Evolutionary conservation across 1,140 invertebrate genomes (phyloP).

Genomic region (Cherax quadricarinatus): DNA sequence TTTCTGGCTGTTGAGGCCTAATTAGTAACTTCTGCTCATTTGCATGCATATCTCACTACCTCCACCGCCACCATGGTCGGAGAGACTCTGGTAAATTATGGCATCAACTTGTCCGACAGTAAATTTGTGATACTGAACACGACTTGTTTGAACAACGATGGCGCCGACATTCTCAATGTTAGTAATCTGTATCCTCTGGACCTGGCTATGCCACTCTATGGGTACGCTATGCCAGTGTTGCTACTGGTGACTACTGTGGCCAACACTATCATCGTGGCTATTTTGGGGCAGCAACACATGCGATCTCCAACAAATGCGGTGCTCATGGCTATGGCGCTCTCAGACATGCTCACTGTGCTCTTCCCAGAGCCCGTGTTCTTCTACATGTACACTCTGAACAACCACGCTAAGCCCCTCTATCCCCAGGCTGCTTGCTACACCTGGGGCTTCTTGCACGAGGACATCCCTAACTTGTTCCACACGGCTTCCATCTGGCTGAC

Average conservation of each 20-base stretch:
- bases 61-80: not conserved
- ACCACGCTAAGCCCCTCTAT: conserved; percentile 87
- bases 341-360: conserved; percentile 93
- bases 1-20: too few relatives aligned
- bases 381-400: conserved; percentile 93
- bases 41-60: too few relatives aligned
- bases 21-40: too few relatives aligned
- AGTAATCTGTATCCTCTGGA: conserved; percentile 76
- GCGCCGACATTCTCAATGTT: conserved; percentile 24
- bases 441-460: conserved; percentile 87
- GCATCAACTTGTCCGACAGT: not conserved
- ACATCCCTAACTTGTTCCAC: conserved; percentile 90
- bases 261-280: conserved; percentile 91
- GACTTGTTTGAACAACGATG: not conserved
- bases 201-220: conserved; percentile 82
- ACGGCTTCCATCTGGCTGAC: conserved; percentile 95
- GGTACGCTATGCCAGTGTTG: conserved; percentile 89
- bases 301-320: conserved; percentile 84
- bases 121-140: not conserved
- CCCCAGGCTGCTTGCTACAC: conserved; percentile 86
- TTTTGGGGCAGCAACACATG: conserved; percentile 82
- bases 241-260: conserved; percentile 92
- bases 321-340: conserved; percentile 90
- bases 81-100: not conserved
- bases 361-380: conserved; percentile 90